A percentile compares a stretch with the other conserved stretches of the same genome.
phyloP scores from a whole-genome alignment of 2,888 invertebrate genomes.

The Unio pictorum region DNA sequence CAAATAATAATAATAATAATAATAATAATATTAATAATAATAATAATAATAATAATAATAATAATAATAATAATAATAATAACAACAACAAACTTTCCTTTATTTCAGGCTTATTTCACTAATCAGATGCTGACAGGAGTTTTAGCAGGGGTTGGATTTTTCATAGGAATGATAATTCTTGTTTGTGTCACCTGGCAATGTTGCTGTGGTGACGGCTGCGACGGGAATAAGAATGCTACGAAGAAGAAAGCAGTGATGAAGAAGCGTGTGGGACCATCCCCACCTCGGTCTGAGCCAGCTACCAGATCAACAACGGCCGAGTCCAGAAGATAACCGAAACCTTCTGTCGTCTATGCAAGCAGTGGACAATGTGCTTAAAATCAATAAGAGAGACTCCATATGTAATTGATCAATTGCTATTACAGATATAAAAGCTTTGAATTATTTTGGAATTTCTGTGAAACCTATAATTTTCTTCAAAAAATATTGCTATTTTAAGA shows the following conservation, averaged over 20 bases:
- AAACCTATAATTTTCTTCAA: too few species aligned
- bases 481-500: too few species aligned
- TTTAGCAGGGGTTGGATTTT: conserved; percentile 30
- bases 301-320: conserved; percentile 5
- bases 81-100: neutral
- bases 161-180: conserved; percentile 24
- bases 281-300: conserved; percentile 1
- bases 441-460: too few species aligned
- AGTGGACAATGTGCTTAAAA: too few species aligned
- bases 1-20: too few species aligned
- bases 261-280: conserved; percentile 10
- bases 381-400: too few species aligned
- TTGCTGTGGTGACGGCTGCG: conserved; percentile 18
- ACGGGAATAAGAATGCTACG: neutral
- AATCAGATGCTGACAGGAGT: conserved; percentile 32
- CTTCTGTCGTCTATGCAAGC: too few species aligned
- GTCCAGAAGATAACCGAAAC: conserved; percentile 1
- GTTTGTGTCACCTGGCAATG: conserved; percentile 36
- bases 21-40: too few species aligned
- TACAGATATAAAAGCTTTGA: too few species aligned
- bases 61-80: too few species aligned
- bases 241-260: conserved; percentile 4
- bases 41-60: too few species aligned
- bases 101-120: conserved; percentile 26
- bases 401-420: too few species aligned